Base-by-base conservation (phyloP, 2,113 vertebrate genomes). In the Cranoglanis bouderius region DNA sequence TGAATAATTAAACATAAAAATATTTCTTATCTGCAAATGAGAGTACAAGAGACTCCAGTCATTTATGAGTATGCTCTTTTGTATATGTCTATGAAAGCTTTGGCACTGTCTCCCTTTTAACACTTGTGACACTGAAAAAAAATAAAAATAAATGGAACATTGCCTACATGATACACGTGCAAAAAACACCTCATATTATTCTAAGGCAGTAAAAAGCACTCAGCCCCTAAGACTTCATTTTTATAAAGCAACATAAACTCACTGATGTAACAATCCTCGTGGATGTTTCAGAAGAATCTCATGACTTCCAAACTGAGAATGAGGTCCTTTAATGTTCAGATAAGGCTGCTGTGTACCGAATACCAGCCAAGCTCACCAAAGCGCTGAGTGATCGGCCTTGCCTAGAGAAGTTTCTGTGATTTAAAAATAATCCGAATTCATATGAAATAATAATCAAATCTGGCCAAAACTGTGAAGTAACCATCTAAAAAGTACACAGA, bases 51-150 rank as follows among this genome's bases (percentile, higher is more conserved):
- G 63, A 63, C 86, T 87, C 51, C 63, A 49, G 78, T 84, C 67
- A 18, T 84, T 78, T 59, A 82, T 14, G 63, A 59, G 51, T 53
- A 77, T 19, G 80, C 63, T 84, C 26, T 26, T 80, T 57, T 59
- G 32, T 72, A 67, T 81, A 70, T 53, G 63, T 88, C 57, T 86
- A 91, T 81, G 85, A 92, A 91, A 90, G 90, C 89, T 92, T 92
- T 92, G 90, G 91, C 91, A 92, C 89, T 70, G 49, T 89, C 86
- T 90, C 83, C 85, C 75, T 89, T 90, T 88, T 86, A 38, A 78
- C 24, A 84, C 55, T 65, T 74, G 26, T n/a, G 61, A 80, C 24
- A 63, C 26, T 82, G 74, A 24, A 81, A 18, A 53, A 49, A 35
- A 59, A n/a, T 1, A 29, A 49, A 80, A 51, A 4, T n/a, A 82